A percentile compares a stretch with the other conserved stretches of the same genome.
phyloP scores from a whole-genome alignment of 2,888 invertebrate genomes.

The Volucella inflata region DNA sequence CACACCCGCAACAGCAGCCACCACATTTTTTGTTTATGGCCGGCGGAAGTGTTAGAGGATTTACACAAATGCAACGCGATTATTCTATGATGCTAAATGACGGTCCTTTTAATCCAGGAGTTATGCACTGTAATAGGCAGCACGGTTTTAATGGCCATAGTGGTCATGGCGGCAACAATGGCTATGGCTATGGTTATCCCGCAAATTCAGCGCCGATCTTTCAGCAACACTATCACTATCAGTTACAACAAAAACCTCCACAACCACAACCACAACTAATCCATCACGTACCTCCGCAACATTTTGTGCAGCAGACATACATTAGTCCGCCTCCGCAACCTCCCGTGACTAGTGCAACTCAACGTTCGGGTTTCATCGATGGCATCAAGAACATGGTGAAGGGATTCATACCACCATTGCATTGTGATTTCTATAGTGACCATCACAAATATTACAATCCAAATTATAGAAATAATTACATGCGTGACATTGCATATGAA shows the following conservation, averaged over 20 bases:
- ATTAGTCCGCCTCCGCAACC: conserved; percentile 13
- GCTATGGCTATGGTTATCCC: conserved; percentile 24
- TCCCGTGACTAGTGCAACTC: conserved; percentile 1
- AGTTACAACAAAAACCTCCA: neutral
- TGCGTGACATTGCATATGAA: conserved; percentile 32
- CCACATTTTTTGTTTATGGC: conserved; percentile 54
- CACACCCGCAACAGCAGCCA: conserved; percentile 38
- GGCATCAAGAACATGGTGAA: conserved; percentile 76
- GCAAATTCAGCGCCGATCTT: conserved; percentile 7
- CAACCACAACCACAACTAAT: neutral
- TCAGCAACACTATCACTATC: conserved; percentile 44
- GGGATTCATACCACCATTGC: conserved; percentile 71
- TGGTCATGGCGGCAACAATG: too few relatives aligned
- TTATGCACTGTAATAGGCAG: conserved; percentile 53
- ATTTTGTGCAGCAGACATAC: conserved; percentile 48
- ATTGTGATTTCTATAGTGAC: conserved; percentile 74
- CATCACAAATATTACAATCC: conserved; percentile 74
- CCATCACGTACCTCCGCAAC: neutral
- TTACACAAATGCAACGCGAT: conserved; percentile 51
- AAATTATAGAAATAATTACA: conserved; percentile 72
- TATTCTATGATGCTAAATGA: conserved; percentile 48
- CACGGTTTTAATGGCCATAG: conserved; percentile 31
- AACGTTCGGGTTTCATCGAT: conserved; percentile 66
- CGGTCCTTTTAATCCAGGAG: conserved; percentile 1
- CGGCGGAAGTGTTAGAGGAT: conserved; percentile 44